Percentiles rank a stretch among this genome's conserved stretches.
Evolutionary conservation across 1,140 invertebrate genomes (phyloP).

Genomic region (Delia radicum): DNA sequence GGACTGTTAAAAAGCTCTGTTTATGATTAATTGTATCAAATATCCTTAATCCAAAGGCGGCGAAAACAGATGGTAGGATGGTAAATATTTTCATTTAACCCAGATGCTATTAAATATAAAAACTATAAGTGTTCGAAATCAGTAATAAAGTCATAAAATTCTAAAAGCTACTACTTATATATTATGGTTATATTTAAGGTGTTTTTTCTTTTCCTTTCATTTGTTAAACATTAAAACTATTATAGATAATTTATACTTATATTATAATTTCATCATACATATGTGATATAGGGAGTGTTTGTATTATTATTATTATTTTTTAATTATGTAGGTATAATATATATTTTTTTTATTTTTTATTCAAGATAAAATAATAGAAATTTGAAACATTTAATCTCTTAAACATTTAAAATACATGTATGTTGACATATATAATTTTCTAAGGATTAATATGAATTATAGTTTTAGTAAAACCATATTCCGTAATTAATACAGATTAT

Average conservation of each 20-base stretch:
- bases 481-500: too few relatives aligned
- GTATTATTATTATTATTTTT: neutral
- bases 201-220: neutral
- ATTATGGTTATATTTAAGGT: neutral
- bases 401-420: too few relatives aligned
- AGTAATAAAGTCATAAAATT: neutral
- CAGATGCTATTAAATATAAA: neutral
- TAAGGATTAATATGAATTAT: too few relatives aligned
- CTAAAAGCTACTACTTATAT: too few relatives aligned
- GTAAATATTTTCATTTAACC: neutral
- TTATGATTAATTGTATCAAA: too few relatives aligned
- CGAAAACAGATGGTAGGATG: neutral
- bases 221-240: neutral
- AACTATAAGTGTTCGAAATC: neutral
- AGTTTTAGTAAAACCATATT: too few relatives aligned
- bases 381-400: too few relatives aligned
- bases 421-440: too few relatives aligned
- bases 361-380: too few relatives aligned
- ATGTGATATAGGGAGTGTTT: neutral
- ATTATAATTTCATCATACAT: neutral
- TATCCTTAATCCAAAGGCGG: too few relatives aligned
- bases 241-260: neutral
- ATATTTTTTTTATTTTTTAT: too few relatives aligned
- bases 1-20: too few relatives aligned
- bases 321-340: neutral